These are phyloP conservation scores for Catharus bicknelli DNA, from an alignment of 2,113 vertebrate species.

Conservation along the genomic window DNA sequence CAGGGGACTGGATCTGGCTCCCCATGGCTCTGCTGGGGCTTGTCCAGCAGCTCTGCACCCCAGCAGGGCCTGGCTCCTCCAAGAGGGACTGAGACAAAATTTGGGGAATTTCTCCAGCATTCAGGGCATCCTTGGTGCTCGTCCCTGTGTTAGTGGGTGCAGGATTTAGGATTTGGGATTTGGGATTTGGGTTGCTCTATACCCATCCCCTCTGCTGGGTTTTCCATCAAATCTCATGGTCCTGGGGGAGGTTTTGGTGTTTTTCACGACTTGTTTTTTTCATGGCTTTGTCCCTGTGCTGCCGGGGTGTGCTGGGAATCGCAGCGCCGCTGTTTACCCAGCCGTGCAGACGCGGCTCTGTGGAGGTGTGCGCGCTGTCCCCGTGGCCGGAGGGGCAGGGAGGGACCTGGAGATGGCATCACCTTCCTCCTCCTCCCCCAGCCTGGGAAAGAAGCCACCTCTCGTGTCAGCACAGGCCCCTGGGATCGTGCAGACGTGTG, in stretches of 20 bases:
- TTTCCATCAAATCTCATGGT: neutral
- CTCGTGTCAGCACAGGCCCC: conserved; percentile 45
- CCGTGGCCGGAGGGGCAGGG: conserved; percentile 17
- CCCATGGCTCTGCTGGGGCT: too few relatives aligned
- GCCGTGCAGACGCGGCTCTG: neutral
- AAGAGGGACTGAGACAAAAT: too few relatives aligned
- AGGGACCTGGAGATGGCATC: conserved; percentile 30
- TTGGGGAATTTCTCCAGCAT: too few relatives aligned
- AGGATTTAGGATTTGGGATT: neutral
- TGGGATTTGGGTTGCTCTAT: neutral
- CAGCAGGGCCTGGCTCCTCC: too few relatives aligned
- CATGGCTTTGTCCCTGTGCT: rapidly evolving
- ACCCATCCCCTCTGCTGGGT: rapidly evolving
- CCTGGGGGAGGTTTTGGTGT: neutral
- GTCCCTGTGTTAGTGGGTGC: rapidly evolving
- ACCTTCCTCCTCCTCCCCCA: neutral
- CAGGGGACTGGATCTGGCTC: too few relatives aligned
- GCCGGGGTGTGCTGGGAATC: neutral
- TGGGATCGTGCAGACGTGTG: neutral
- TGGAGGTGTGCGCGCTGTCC: conserved; percentile 17
- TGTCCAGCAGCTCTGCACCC: too few relatives aligned
- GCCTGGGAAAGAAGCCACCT: conserved; percentile 31
- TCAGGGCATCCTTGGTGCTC: too few relatives aligned
- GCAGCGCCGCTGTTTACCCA: neutral
- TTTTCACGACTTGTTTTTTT: neutral